Evolutionary conservation across 2,113 vertebrate species (phyloP).

Genomic region (Toxotes chatareus): DNA sequence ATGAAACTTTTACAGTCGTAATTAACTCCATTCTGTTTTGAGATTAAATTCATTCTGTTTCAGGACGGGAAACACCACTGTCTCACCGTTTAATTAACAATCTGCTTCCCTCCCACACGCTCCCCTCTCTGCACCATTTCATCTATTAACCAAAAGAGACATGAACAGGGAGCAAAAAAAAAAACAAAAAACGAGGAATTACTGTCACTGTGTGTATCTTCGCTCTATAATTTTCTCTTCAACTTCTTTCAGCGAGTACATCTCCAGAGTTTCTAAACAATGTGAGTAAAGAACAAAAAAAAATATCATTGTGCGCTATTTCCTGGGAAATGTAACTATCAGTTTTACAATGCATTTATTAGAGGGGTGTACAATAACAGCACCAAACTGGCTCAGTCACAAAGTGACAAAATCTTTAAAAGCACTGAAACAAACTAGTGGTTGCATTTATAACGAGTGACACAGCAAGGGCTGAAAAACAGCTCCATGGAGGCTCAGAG

Average conservation of each 20-base stretch:
- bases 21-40: slow-evolving; percentile 67
- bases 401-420: background rate
- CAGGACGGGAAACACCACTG: slow-evolving; percentile 40
- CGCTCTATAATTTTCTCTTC: slow-evolving; percentile 8
- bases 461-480: background rate
- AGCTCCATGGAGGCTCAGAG: background rate
- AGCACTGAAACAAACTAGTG: background rate
- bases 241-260: slow-evolving; percentile 1
- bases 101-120: slow-evolving; percentile 62
- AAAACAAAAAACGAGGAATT: background rate
- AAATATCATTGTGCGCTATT: background rate
- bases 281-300: background rate
- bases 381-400: background rate
- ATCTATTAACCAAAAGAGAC: slow-evolving; percentile 46
- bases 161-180: slow-evolving; percentile 2
- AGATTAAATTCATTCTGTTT: slow-evolving; percentile 66
- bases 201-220: background rate
- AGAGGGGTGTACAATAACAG: background rate
- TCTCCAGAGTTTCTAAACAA: background rate
- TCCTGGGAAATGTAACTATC: background rate
- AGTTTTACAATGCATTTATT: background rate
- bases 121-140: slow-evolving; percentile 41
- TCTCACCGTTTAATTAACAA: slow-evolving; percentile 74
- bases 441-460: background rate
- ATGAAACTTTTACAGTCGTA: slow-evolving; percentile 42